Evolutionary conservation across 2,113 vertebrate genomes (phyloP), one percentile per base, ranked within the genome.

Genomic region (Onychostruthus taczanowskii): DNA sequence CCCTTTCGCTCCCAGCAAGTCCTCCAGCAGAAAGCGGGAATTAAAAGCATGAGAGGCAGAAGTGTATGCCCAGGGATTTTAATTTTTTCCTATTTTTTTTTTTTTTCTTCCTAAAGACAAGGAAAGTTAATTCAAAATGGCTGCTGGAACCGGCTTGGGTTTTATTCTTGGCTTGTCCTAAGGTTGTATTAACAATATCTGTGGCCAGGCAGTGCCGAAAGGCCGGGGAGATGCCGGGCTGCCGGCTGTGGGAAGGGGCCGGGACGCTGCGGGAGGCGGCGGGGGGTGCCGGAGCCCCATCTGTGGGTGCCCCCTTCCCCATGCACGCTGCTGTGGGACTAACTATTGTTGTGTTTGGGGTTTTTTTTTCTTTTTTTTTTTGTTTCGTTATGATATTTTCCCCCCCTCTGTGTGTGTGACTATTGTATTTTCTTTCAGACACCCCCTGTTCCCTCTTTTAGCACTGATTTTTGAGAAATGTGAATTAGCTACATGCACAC

Each of bases 401-500:
- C 58, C 69, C 63, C 86, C 53, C 83, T 66, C 64, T 81, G 75
- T 83, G 77, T 98, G 96, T 98, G 98, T 98, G 98, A 98, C 97
- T 98, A 70, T 98, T 98, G 97, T 98, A 96, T 98, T 98, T 98
- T 98, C 97, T 99, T 98, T 93, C 98, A 99, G 99, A 98, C 99
- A 99, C 98, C 99, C 99, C 97, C 98, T 99, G 95, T 99, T 99
- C 98, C 99, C 99, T 96, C 98, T 99, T 97, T 99, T 99, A 98
- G 99, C 99, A 98, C 99, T 99, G 98, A 99, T 99, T 98, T 99
- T 99, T 99, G 99, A 99, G 98, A 99, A 99, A 99, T 99, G 99
- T 99, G 99, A 99, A 99, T 99, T 99, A 99, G 99, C 99, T 97
- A 99, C 99, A 95, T 99, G 99, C 98, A 99, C 99, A 94, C 99